phyloP scores from a whole-genome alignment of 1,140 invertebrate species.

The Chironomus tepperi region DNA sequence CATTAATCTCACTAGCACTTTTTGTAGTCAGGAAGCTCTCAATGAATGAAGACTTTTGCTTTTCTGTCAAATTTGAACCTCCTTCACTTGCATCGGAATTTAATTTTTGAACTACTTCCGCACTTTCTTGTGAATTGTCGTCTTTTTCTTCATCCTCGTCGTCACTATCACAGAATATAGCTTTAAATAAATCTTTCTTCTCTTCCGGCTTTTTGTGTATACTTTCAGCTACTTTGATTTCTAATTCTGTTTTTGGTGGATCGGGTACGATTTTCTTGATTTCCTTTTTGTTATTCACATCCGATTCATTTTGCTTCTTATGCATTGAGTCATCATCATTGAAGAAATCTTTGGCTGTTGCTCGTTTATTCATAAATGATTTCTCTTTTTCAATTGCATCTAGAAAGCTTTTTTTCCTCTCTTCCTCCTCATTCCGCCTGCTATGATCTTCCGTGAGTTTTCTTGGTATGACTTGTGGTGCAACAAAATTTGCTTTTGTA shows the following conservation, averaged over 20 bases:
- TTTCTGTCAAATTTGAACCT: not conserved
- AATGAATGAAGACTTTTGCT: slow-evolving; percentile 26
- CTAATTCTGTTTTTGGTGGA: slow-evolving; percentile 32
- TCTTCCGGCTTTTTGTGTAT: slow-evolving; percentile 41
- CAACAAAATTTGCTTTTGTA: slow-evolving; percentile 46
- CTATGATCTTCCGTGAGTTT: slow-evolving; percentile 25
- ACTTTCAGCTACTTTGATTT: slow-evolving; percentile 35
- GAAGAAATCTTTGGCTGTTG: slow-evolving; percentile 22
- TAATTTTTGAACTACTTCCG: too few relatives aligned
- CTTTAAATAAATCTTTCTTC: slow-evolving; percentile 50
- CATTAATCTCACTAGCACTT: slow-evolving; percentile 38
- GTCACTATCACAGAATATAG: slow-evolving; percentile 50
- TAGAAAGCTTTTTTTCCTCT: not conserved
- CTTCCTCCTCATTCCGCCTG: not conserved
- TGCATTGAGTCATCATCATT: not conserved
- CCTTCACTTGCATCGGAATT: slow-evolving; percentile 28
- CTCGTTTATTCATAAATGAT: slow-evolving; percentile 25
- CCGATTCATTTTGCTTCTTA: slow-evolving; percentile 19
- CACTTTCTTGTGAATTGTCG: too few relatives aligned
- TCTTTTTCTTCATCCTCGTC: slow-evolving; percentile 41
- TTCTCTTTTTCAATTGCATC: slow-evolving; percentile 29
- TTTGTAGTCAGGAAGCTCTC: slow-evolving; percentile 34
- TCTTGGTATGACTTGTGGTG: slow-evolving; percentile 35
- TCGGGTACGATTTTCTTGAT: not conserved
- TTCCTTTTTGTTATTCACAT: not conserved